phyloP scores from a whole-genome alignment of 2,888 invertebrate genomes.

The Pantelozetes paolii region DNA sequence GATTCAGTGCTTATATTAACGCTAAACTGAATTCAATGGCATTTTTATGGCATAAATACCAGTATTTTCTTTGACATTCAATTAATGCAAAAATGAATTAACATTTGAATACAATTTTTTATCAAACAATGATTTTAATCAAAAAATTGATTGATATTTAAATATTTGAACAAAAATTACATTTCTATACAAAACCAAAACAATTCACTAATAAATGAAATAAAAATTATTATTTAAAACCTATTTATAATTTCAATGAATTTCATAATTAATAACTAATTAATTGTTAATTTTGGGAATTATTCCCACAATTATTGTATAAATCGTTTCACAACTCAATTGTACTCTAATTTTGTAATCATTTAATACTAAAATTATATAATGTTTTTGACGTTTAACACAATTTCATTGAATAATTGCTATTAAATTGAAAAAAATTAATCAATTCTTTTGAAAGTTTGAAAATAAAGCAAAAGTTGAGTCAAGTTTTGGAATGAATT shows the following conservation, averaged over 20 bases:
- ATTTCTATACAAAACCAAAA: conserved; percentile 10
- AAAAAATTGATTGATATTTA: neutral
- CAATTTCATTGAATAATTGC: no score
- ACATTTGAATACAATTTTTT: neutral
- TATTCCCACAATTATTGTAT: neutral
- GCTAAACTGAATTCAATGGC: no score
- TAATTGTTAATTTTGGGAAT: neutral
- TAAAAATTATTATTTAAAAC: no score
- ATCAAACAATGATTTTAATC: conserved; percentile 20
- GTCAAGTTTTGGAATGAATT: conserved; percentile 20
- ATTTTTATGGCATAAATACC: no score
- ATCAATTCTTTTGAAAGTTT: no score
- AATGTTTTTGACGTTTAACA: no score
- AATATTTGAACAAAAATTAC: neutral
- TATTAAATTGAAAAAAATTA: no score
- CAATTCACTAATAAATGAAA: no score
- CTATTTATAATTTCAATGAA: neutral
- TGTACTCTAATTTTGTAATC: neutral
- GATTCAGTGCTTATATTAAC: no score
- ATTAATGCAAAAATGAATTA: no score
- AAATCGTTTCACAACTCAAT: neutral
- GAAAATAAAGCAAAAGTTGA: conserved; percentile 5
- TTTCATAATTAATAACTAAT: neutral
- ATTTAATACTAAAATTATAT: neutral
- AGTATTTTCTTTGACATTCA: no score